A percentile compares a stretch with the other conserved stretches of the same genome.
Evolutionary conservation across 2,888 invertebrate genomes (phyloP).

Genomic region (Mycogona germanica): DNA sequence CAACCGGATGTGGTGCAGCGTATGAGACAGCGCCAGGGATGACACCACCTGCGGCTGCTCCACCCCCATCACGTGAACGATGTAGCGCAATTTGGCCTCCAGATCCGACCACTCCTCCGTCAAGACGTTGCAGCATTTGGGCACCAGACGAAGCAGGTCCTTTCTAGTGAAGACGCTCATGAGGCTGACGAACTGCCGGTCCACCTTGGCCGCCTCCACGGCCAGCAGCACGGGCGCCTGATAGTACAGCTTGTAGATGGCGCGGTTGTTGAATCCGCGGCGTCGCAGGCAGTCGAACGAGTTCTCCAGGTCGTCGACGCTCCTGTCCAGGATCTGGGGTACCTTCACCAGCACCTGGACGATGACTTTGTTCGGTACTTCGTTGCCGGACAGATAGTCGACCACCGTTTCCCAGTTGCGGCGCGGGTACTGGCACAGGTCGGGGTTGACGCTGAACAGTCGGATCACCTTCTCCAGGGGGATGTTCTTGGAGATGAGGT

Average conservation of each 20-base stretch:
- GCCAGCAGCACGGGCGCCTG: neutral
- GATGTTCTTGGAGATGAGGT: no score
- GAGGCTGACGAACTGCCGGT: neutral
- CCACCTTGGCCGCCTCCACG: neutral
- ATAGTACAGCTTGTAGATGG: neutral
- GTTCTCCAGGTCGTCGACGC: neutral
- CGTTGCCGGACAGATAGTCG: neutral
- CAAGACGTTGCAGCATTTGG: neutral
- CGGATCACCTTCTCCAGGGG: no score
- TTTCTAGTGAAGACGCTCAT: slow-evolving; percentile 4
- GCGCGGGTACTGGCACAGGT: neutral
- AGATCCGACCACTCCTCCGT: slow-evolving; percentile 3
- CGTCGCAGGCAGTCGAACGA: neutral
- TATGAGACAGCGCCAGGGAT: neutral
- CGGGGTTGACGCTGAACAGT: neutral
- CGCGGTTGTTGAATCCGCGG: neutral
- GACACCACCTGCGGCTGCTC: slow-evolving; percentile 4
- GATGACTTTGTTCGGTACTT: neutral
- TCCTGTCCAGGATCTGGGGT: neutral
- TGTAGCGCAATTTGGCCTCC: slow-evolving; percentile 2
- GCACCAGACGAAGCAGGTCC: neutral
- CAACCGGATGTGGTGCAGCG: neutral
- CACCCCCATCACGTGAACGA: slow-evolving; percentile 11
- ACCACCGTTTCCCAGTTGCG: neutral
- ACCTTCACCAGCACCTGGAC: neutral